phyloP scores from a whole-genome alignment of 2,113 vertebrate genomes.

The Ptyas mucosa region DNA sequence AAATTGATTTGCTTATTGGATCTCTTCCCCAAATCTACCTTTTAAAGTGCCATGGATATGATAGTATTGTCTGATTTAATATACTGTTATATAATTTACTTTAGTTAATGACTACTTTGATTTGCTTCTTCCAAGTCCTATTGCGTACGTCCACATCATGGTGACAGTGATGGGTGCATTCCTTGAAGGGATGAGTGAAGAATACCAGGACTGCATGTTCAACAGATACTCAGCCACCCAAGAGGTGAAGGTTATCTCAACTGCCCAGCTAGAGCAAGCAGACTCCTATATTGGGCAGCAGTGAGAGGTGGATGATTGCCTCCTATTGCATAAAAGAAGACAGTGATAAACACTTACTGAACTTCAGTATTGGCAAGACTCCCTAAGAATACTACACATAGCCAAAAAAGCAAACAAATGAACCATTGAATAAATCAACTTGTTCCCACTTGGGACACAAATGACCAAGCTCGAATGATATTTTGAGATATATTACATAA shows the following conservation, averaged over 20 bases:
- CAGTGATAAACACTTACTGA: not conserved
- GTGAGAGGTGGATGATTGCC: not conserved
- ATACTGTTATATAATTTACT: not conserved
- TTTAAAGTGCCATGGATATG: not conserved
- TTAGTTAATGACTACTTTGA: not conserved
- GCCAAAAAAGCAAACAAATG: not conserved
- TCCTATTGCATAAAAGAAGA: not conserved
- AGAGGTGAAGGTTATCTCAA: not conserved
- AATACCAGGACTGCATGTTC: not conserved
- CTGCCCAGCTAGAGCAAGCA: not conserved
- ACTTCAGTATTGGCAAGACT: not conserved
- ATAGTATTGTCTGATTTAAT: not conserved
- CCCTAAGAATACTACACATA: not conserved
- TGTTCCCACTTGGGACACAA: not conserved
- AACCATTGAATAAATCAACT: not conserved
- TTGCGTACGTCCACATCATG: not conserved
- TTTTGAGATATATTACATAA: not conserved
- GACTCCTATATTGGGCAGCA: not conserved
- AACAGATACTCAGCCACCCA: not conserved
- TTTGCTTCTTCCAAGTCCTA: not conserved
- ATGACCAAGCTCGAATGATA: not conserved
- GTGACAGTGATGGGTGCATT: not conserved
- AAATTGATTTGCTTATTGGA: not conserved
- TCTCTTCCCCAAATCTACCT: not conserved
- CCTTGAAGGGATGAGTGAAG: not conserved